These are phyloP conservation scores for Muraenolepis orangiensis DNA, from an alignment of 2,797 vertebrate species.

Conservation along the genomic window DNA sequence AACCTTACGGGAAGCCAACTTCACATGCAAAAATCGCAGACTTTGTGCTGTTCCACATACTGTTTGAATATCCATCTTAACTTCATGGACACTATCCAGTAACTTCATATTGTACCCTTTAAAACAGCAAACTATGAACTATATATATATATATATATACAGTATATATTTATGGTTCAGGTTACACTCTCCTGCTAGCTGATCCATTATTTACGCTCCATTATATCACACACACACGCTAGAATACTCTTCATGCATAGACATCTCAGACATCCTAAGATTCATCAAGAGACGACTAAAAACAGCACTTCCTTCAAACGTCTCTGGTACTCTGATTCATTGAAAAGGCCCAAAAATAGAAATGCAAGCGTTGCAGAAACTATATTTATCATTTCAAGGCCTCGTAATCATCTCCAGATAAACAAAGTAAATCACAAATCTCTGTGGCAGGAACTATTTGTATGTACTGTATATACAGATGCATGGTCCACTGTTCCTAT, in stretches of 20 bases:
- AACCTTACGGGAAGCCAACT: background rate
- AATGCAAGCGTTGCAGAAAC: conserved; percentile 17
- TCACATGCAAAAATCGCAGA: background rate
- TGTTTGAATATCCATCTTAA: too few relatives aligned
- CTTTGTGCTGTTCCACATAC: background rate
- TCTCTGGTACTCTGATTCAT: conserved; percentile 10
- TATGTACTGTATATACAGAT: too few relatives aligned
- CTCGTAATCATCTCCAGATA: background rate
- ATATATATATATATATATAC: too few relatives aligned
- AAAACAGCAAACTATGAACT: background rate
- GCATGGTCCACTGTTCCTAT: too few relatives aligned
- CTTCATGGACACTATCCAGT: too few relatives aligned
- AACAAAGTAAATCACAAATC: background rate
- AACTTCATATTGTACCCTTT: too few relatives aligned
- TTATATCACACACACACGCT: background rate
- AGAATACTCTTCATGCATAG: background rate
- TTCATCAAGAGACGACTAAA: background rate
- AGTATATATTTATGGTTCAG: too few relatives aligned
- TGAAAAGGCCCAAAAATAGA: conserved; percentile 36
- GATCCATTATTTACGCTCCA: background rate
- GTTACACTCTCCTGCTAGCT: background rate
- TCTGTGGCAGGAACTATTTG: too few relatives aligned
- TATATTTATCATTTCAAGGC: too few relatives aligned
- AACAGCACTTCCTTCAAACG: background rate
- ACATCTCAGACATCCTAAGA: background rate